Conservation (phyloP, 2,888 invertebrate genomes). For the Laothoe populi region DNA sequence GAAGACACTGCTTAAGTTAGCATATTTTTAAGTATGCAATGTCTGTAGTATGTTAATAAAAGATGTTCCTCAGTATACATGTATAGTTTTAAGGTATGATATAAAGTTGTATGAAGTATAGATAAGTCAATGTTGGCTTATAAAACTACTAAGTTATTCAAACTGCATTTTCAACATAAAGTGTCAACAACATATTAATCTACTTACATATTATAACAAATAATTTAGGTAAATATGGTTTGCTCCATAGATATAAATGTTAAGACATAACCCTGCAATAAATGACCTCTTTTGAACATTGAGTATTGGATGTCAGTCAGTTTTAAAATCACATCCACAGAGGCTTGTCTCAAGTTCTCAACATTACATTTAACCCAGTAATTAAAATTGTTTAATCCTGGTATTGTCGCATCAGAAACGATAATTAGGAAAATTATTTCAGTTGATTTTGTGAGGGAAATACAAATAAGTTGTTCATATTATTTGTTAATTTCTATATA, state of each 20-base stretch:
- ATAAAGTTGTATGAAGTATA: background rate
- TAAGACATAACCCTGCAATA: no score
- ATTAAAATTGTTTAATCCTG: background rate
- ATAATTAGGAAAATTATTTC: background rate
- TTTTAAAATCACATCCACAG: background rate
- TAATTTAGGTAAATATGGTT: background rate
- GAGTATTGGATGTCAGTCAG: no score
- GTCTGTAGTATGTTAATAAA: conserved; percentile 12
- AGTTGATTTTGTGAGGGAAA: no score
- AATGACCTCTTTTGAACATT: no score
- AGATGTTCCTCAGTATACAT: conserved; percentile 24
- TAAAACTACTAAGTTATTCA: no score
- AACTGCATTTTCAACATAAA: background rate
- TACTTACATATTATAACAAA: no score
- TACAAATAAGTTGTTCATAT: no score
- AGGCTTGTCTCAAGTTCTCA: background rate
- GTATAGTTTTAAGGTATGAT: conserved; percentile 7
- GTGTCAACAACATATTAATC: no score
- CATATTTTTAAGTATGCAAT: conserved; percentile 15
- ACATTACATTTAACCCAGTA: background rate
- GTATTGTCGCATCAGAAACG: conserved; percentile 5
- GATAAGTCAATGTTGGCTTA: background rate
- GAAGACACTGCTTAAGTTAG: conserved; percentile 23
- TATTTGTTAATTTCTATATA: no score
- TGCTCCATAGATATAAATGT: background rate